phyloP scores from a whole-genome alignment of 1,140 invertebrate species.

The Armadillidium nasatum region DNA sequence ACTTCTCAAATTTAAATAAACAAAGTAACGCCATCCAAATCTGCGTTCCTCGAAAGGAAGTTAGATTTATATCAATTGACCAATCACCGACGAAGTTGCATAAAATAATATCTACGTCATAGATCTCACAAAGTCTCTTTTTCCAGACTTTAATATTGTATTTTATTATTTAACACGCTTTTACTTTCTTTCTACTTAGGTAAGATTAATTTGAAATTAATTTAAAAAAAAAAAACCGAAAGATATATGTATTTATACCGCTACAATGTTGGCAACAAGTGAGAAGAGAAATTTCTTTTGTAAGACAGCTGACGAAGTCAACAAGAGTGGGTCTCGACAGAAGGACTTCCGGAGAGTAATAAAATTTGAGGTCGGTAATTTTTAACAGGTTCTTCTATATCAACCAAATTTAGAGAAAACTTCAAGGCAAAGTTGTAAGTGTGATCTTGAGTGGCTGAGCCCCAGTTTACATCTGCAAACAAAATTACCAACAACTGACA shows the following conservation, averaged over 20 bases:
- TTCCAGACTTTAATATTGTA: no score
- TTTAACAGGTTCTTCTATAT: constrained; percentile 91
- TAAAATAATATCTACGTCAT: no score
- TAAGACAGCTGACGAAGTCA: constrained; percentile 84
- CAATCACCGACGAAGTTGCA: no score
- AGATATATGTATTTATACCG: constrained; percentile 55
- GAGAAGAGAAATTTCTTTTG: constrained; percentile 68
- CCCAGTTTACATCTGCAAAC: constrained; percentile 59
- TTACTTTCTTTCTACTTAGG: background rate
- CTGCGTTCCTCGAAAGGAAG: no score
- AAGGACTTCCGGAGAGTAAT: constrained; percentile 84
- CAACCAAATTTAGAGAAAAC: constrained; percentile 76
- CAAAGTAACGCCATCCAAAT: no score
- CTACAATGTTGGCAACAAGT: no score
- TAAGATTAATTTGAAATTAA: background rate
- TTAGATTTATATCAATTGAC: no score
- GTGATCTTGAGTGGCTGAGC: constrained; percentile 92
- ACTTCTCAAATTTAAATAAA: no score
- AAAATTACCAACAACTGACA: no score
- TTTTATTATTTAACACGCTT: no score
- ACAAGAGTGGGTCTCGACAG: constrained; percentile 73
- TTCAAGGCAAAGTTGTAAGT: constrained; percentile 87
- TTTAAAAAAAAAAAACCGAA: no score
- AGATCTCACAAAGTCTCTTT: no score
- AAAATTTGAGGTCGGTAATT: constrained; percentile 90